Conservation (phyloP, 2,113 vertebrate species). For the Ptyas mucosa region DNA sequence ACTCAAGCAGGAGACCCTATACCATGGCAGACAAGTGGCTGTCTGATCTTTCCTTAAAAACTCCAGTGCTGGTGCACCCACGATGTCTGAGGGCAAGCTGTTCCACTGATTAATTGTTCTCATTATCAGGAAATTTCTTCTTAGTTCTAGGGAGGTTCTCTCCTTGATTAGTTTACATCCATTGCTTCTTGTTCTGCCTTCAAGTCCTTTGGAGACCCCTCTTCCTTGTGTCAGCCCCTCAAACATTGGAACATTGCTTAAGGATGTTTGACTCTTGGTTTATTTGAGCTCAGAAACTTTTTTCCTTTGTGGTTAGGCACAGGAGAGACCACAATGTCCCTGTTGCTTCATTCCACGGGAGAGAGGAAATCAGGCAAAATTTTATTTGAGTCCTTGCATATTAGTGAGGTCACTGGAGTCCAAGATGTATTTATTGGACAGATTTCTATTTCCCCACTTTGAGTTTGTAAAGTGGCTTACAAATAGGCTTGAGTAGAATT, state of each 20-base stretch:
- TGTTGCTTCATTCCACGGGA: background rate
- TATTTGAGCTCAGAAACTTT: background rate
- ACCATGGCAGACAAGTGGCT: too few relatives aligned
- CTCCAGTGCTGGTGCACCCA: too few relatives aligned
- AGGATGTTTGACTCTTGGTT: background rate
- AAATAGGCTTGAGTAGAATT: background rate
- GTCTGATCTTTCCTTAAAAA: too few relatives aligned
- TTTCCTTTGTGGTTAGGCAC: background rate
- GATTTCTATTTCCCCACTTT: background rate
- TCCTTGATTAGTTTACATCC: too few relatives aligned
- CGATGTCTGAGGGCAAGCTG: too few relatives aligned
- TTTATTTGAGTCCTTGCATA: background rate
- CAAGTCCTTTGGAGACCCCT: too few relatives aligned
- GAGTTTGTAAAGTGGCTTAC: background rate
- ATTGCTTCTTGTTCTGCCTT: too few relatives aligned
- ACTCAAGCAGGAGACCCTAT: too few relatives aligned
- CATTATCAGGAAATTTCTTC: too few relatives aligned
- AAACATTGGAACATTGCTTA: background rate
- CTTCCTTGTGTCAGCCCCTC: too few relatives aligned
- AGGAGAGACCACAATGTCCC: background rate
- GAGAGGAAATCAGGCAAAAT: background rate
- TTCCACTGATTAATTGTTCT: too few relatives aligned
- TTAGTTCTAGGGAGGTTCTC: too few relatives aligned
- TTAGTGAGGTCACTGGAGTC: background rate
- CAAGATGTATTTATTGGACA: background rate